A percentile compares a stretch with the other conserved stretches of the same genome.
These are phyloP conservation scores for Philereme vetulata DNA, from an alignment of 2,888 invertebrate genomes.

Conservation along the genomic window DNA sequence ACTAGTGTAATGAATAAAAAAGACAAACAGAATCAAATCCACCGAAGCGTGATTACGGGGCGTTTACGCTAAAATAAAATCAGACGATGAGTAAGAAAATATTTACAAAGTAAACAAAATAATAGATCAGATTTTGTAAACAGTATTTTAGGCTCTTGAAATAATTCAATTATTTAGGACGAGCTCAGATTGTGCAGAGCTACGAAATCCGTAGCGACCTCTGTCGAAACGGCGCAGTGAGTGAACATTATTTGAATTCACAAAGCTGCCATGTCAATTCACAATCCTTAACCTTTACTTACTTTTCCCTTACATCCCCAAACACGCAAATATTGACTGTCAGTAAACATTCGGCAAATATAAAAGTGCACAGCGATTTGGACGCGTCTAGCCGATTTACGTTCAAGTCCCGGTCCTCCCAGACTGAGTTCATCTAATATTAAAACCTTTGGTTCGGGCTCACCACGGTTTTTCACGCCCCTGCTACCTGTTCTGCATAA, in stretches of 20 bases:
- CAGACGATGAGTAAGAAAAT: slow-evolving; percentile 3
- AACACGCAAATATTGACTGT: slow-evolving; percentile 61
- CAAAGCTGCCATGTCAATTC: slow-evolving; percentile 14
- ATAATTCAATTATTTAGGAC: neutral
- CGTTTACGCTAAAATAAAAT: slow-evolving; percentile 11
- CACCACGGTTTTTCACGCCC: slow-evolving; percentile 75
- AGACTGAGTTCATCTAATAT: slow-evolving; percentile 76
- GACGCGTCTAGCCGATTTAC: slow-evolving; percentile 69
- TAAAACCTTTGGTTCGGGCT: slow-evolving; percentile 61
- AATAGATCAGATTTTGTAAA: neutral
- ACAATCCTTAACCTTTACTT: slow-evolving; percentile 28
- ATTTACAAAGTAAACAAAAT: slow-evolving; percentile 1
- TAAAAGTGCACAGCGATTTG: slow-evolving; percentile 69
- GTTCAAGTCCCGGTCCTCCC: slow-evolving; percentile 54
- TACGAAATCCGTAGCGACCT: slow-evolving; percentile 13
- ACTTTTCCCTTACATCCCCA: slow-evolving; percentile 46
- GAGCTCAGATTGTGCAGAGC: neutral
- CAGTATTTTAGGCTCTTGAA: neutral
- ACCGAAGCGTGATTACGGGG: neutral
- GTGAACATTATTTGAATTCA: neutral
- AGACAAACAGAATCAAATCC: slow-evolving; percentile 5
- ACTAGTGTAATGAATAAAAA: slow-evolving; percentile 4
- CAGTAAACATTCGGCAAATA: slow-evolving; percentile 68
- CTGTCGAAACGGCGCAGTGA: slow-evolving; percentile 4
- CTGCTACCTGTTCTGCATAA: slow-evolving; percentile 71